Evolutionary conservation across 2,888 invertebrate genomes (phyloP).

Genomic region (Cactoblastis cactorum): DNA sequence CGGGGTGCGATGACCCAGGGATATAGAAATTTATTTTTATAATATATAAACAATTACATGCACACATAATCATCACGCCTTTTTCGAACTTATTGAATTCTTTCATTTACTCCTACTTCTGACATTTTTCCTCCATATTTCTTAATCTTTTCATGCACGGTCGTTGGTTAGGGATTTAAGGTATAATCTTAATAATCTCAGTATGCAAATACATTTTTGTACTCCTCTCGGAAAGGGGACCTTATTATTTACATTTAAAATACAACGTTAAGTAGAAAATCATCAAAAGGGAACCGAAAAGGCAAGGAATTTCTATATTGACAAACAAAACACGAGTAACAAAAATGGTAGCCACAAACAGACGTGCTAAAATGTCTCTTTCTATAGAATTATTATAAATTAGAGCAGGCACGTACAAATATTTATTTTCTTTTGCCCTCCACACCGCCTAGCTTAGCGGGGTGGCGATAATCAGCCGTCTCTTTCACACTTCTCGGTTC

Average conservation of each 20-base stretch:
- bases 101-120: too few relatives aligned
- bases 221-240: background rate
- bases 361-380: slow-evolving; percentile 24
- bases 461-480: slow-evolving; percentile 46
- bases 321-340: slow-evolving; percentile 26
- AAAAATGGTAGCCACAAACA: slow-evolving; percentile 40
- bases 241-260: background rate
- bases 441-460: slow-evolving; percentile 44
- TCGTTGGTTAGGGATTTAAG: too few relatives aligned
- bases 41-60: too few relatives aligned
- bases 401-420: slow-evolving; percentile 49
- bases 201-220: too few relatives aligned
- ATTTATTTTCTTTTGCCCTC: slow-evolving; percentile 45
- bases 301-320: slow-evolving; percentile 34
- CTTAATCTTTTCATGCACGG: too few relatives aligned
- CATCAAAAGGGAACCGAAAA: background rate
- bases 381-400: slow-evolving; percentile 63
- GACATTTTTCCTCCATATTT: too few relatives aligned
- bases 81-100: too few relatives aligned
- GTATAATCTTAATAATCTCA: too few relatives aligned
- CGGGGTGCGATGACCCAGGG: too few relatives aligned
- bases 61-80: too few relatives aligned
- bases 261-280: background rate
- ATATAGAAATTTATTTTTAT: too few relatives aligned
- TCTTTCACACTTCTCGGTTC: slow-evolving; percentile 40